Base-by-base conservation (phyloP, 37 sponge, comb jelly and placozoan genomes). In the Chondrosia reniformis region DNA sequence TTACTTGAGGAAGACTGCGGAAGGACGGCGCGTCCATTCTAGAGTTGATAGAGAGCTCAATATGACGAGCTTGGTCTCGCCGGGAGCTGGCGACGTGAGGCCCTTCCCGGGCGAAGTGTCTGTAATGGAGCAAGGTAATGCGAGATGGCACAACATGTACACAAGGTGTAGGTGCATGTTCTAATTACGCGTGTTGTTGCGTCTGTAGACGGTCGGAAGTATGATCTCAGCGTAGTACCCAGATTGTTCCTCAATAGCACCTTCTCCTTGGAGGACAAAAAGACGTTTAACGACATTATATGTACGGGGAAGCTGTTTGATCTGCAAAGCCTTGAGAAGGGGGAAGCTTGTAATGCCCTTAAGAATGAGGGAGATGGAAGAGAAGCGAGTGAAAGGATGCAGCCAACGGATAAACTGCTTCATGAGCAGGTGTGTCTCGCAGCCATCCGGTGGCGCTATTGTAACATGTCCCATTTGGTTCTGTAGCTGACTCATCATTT, bases 401-500 rank as follows among this genome's bases (percentile, higher is more conserved):
- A 28, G 31, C 76, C 42, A 45, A 85, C 93, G 4, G 46, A 82
- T 30, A 85, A 93, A 46, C 87, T 93, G 13, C 84, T 93, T 54
- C 87, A 93, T 76, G 93, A 93, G 46, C 79, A 89, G 81, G 89
- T 89, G 63, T 30, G 45, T 32, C 17, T 76, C n/a, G n/a, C n/a
- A n/a, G n/a, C n/a, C n/a, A n/a, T n/a, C n/a, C n/a, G n/a, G n/a
- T n/a, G n/a, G n/a, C n/a, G n/a, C n/a, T n/a, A n/a, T n/a, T n/a
- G n/a, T n/a, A n/a, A n/a, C n/a, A n/a, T n/a, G n/a, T n/a, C 24
- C 22, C 76, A 49, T 55, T 83, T 9, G 75, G 37, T 25, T 63
- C 63, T 27, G 8, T 54, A 97, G 89, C 85, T 98, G 55, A 85
- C 94, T 12, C 99, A 98, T 56, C 84, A 90, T 62, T 81, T 98